Percentiles rank a stretch among this genome's conserved stretches.
Conservation (phyloP, 2,888 invertebrate genomes). For the Tenthredo amoena region DNA sequence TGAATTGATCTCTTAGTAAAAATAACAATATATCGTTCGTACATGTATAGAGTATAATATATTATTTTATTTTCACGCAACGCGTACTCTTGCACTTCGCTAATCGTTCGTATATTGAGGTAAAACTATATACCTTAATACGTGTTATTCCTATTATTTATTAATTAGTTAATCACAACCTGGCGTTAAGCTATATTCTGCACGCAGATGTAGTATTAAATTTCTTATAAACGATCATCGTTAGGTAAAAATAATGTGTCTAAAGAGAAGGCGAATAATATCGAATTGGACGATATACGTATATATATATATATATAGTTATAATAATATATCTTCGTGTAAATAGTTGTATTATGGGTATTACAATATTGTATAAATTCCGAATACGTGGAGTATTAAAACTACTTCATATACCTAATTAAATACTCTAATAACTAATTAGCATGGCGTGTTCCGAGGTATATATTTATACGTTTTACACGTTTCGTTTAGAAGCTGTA, state of each 20-base stretch:
- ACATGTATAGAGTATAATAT: not conserved
- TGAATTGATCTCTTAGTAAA: not conserved
- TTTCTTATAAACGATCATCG: not conserved
- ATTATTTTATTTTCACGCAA: not conserved
- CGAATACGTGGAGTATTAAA: not conserved
- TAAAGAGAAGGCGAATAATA: not conserved
- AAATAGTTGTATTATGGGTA: not conserved
- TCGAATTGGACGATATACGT: not conserved
- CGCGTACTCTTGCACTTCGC: not conserved
- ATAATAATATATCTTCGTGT: not conserved
- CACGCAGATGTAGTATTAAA: slow-evolving; percentile 22
- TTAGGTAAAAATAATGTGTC: not conserved
- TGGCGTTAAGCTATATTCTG: slow-evolving; percentile 27
- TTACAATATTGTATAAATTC: not conserved
- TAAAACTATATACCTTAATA: not conserved
- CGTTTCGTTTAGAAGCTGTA: not conserved
- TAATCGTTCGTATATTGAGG: not conserved
- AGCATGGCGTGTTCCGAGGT: slow-evolving; percentile 10
- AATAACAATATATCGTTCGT: not conserved
- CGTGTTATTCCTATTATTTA: not conserved
- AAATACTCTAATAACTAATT: slow-evolving; percentile 3
- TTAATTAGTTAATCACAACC: slow-evolving; percentile 34
- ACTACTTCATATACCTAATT: not conserved
- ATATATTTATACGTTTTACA: slow-evolving; percentile 8
- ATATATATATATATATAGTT: not conserved